These are phyloP conservation scores for Incurvaria masculella DNA, from an alignment of 2,888 invertebrate genomes.

Conservation along the genomic window DNA sequence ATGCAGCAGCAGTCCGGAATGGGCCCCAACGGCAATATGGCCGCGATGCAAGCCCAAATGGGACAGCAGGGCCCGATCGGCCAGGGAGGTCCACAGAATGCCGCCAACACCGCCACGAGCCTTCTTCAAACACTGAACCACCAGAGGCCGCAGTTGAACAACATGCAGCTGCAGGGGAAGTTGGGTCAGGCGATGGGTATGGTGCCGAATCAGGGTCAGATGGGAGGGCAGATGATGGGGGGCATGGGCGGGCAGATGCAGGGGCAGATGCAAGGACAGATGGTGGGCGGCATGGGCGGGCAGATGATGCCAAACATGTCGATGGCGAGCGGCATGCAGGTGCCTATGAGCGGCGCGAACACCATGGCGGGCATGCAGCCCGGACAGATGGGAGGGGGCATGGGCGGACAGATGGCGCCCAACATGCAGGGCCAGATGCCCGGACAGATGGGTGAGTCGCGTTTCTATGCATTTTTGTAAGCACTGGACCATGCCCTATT, in stretches of 20 bases:
- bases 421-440: slow-evolving; percentile 23
- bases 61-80: slow-evolving; percentile 43
- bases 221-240: slow-evolving; percentile 40
- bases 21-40: slow-evolving; percentile 27
- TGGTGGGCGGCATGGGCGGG: slow-evolving; percentile 37
- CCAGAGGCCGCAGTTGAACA: slow-evolving; percentile 60
- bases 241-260: slow-evolving; percentile 48
- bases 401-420: slow-evolving; percentile 42
- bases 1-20: slow-evolving; percentile 34
- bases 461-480: too few relatives aligned
- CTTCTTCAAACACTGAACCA: slow-evolving; percentile 75
- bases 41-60: slow-evolving; percentile 40
- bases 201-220: slow-evolving; percentile 52
- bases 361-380: slow-evolving; percentile 43
- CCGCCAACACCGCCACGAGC: slow-evolving; percentile 59
- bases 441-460: slow-evolving; percentile 30
- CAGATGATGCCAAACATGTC: slow-evolving; percentile 51
- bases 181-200: slow-evolving; percentile 54
- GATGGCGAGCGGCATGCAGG: slow-evolving; percentile 40
- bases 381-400: slow-evolving; percentile 47
- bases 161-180: slow-evolving; percentile 58
- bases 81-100: slow-evolving; percentile 45
- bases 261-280: slow-evolving; percentile 43
- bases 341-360: slow-evolving; percentile 34
- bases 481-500: too few relatives aligned